Evolutionary conservation across 2,797 vertebrate species (phyloP).

Genomic region (Girardinus metallicus): DNA sequence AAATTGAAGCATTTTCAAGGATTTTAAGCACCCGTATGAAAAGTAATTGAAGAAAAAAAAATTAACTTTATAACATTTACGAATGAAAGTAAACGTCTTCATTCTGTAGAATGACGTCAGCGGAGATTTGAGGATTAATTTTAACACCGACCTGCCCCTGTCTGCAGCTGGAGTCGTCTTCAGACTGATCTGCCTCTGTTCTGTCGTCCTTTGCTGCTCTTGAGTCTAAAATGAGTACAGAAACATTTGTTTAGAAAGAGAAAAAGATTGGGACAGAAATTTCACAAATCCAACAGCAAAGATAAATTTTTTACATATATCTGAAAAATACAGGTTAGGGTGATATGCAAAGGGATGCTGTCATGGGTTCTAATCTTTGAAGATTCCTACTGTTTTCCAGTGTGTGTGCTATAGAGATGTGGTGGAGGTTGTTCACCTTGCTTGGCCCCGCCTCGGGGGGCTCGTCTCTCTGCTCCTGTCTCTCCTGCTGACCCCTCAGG

Average conservation of each 20-base stretch:
- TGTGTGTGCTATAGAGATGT: not conserved
- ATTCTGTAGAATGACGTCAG: not conserved
- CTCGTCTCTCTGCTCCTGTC: slow-evolving; percentile 93
- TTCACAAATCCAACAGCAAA: not conserved
- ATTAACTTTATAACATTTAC: too few relatives aligned
- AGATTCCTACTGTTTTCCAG: not conserved
- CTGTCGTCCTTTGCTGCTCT: slow-evolving; percentile 90
- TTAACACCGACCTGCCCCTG: slow-evolving; percentile 88
- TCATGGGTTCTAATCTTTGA: not conserved
- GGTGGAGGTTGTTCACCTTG: slow-evolving; percentile 79
- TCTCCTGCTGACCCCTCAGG: slow-evolving; percentile 91
- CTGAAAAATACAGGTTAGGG: not conserved
- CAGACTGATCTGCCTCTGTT: slow-evolving; percentile 90
- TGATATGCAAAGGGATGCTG: not conserved
- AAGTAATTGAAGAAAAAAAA: too few relatives aligned
- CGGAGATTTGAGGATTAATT: not conserved
- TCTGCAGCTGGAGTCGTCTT: slow-evolving; percentile 93
- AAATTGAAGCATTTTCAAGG: too few relatives aligned
- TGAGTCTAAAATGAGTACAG: slow-evolving; percentile 80
- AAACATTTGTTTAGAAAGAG: not conserved
- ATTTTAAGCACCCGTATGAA: too few relatives aligned
- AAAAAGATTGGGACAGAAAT: not conserved
- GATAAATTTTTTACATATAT: not conserved
- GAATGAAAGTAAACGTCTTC: not conserved
- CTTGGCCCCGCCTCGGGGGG: slow-evolving; percentile 85